Conservation (phyloP, 2,113 vertebrate species). For the Phaethornis superciliosus region DNA sequence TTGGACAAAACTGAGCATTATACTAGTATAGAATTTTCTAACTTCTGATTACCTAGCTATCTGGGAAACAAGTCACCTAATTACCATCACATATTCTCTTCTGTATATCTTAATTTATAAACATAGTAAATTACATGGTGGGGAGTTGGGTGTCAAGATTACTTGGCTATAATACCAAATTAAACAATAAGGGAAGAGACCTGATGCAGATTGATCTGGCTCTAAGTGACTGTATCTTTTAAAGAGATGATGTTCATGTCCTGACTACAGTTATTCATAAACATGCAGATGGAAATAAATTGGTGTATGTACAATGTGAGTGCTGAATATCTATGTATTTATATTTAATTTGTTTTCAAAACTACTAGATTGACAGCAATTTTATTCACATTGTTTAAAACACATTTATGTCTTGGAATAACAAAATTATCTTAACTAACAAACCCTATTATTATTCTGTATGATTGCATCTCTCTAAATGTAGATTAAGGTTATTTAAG, state of each 20-base stretch:
- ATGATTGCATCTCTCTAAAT: background rate
- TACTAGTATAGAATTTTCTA: background rate
- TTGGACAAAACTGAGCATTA: background rate
- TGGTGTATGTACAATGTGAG: background rate
- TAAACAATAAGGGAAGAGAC: background rate
- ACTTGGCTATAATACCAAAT: background rate
- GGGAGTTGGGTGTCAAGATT: background rate
- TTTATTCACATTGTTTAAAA: background rate
- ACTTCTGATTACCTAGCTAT: background rate
- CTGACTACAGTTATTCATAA: background rate
- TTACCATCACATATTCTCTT: background rate
- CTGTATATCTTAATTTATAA: background rate
- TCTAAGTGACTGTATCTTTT: background rate
- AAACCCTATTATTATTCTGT: background rate
- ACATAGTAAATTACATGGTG: background rate
- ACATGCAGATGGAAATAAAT: background rate
- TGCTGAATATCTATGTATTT: background rate
- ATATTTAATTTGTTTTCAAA: background rate
- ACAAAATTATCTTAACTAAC: background rate
- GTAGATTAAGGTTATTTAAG: background rate
- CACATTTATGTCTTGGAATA: background rate
- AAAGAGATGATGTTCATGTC: background rate
- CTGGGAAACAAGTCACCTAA: background rate
- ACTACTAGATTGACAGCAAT: background rate
- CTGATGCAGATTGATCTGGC: background rate